Base-by-base conservation (phyloP, 1,140 invertebrate species). In the Atta cephalotes region DNA sequence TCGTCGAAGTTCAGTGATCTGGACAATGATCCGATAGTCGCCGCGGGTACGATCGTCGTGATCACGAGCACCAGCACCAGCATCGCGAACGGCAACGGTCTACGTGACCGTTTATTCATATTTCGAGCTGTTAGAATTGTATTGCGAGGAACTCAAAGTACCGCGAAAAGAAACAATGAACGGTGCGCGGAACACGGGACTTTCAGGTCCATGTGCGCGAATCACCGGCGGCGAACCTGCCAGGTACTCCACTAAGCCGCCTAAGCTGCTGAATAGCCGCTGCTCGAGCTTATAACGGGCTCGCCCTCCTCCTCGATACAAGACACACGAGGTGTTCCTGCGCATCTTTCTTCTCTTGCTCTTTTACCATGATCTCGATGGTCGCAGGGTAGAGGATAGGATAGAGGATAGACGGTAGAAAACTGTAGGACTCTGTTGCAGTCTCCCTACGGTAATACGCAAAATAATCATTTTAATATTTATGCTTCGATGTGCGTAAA, bases 231-330 rank as follows among this genome's bases (percentile, higher is more conserved):
- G 81, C 53, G 90, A 85, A 28, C 66, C 35, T 86, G 89, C 60
- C 90, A 87, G 39, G 39, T 45, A 89, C 89, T 89, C 49, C 87
- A 92, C 93, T 93, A 92, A 90, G 90, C 90, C 91, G 92, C 92
- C 58, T 94, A 94, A 95, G 93, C 92, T 92, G 92, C 92, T 91
- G 88, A 93, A 94, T 93, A 92, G 92, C 91, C 92, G 91, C 87
- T 89, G 92, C 93, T 89, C 92, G 93, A 93, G 92, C 94, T 95
- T 95, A 95, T 95, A 95, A 95, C 94, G 94, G 94, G 93, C 93
- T 94, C 89, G 93, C 93, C 93, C 94, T 82, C 53, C 65, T 68
- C 53, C 85, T 87, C 88, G 86, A 60, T 56, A 58, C 71, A 53
- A 45, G 9, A 89, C 49, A 28, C 81, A 87, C 49, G 51, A 82